Percentiles rank a stretch among this genome's conserved stretches.
phyloP scores from a whole-genome alignment of 2,113 vertebrate species.

The Apus apus region DNA sequence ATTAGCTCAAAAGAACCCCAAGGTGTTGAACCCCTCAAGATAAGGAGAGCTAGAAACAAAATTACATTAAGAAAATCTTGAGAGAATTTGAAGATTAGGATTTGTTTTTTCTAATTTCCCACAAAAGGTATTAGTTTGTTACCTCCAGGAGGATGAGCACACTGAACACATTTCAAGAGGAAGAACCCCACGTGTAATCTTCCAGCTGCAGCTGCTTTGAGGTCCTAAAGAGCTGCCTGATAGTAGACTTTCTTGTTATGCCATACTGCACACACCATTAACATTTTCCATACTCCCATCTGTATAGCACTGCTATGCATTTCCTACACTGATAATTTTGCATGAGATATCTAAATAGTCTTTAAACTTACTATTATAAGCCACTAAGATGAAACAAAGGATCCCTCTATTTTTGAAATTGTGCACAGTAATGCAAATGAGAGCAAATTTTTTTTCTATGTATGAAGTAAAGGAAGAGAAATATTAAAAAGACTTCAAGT shows the following conservation, averaged over 20 bases:
- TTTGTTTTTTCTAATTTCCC: neutral
- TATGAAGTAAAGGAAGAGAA: neutral
- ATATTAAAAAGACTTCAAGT: neutral
- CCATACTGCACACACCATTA: neutral
- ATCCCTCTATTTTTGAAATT: neutral
- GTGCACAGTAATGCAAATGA: neutral
- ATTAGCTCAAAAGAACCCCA: neutral
- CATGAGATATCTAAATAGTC: neutral
- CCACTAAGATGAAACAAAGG: neutral
- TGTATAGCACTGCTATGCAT: neutral
- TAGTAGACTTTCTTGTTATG: neutral
- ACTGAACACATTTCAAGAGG: neutral
- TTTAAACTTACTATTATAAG: neutral
- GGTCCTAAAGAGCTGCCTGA: neutral
- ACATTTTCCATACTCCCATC: neutral
- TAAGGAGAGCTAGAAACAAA: neutral
- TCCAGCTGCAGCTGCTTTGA: neutral
- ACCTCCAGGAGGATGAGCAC: neutral
- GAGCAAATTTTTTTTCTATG: neutral
- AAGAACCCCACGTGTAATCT: neutral
- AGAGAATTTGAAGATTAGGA: neutral
- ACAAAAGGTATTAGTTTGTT: neutral
- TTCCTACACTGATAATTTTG: neutral
- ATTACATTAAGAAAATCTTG: neutral
- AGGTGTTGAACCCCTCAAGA: neutral